Evolutionary conservation across 2,797 vertebrate genomes (phyloP).

Genomic region (Sarcophilus harrisii): DNA sequence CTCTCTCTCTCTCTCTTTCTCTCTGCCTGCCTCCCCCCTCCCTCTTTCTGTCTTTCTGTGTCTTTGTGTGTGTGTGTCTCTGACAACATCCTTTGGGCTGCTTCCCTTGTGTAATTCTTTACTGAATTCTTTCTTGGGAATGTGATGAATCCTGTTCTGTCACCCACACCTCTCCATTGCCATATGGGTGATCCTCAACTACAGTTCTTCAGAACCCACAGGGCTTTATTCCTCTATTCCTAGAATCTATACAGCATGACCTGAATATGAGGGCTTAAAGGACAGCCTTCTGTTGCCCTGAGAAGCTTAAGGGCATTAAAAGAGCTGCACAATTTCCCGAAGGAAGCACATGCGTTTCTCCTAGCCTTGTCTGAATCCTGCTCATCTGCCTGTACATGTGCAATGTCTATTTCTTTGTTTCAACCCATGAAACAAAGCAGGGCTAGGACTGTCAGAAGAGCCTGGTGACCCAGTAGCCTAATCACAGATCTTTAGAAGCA

Average conservation of each 20-base stretch:
- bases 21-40: too few species aligned
- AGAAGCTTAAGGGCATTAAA: not conserved
- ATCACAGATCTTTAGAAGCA: slow-evolving; percentile 9
- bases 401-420: slow-evolving; percentile 24
- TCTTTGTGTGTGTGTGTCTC: too few species aligned
- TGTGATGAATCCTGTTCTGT: not conserved
- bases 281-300: not conserved
- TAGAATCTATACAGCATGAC: not conserved
- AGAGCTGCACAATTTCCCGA: not conserved
- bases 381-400: not conserved
- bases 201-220: not conserved
- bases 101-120: not conserved
- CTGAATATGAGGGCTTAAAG: not conserved
- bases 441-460: slow-evolving; percentile 10
- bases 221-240: not conserved
- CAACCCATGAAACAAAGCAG: slow-evolving; percentile 15
- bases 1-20: too few species aligned
- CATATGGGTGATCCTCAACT: not conserved
- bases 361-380: not conserved
- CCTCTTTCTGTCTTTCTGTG: too few species aligned
- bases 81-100: not conserved
- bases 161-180: not conserved
- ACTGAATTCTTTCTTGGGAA: not conserved
- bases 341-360: not conserved
- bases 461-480: not conserved